Evolutionary conservation across 1,140 invertebrate species (phyloP).

Genomic region (Parapsyche elsis): DNA sequence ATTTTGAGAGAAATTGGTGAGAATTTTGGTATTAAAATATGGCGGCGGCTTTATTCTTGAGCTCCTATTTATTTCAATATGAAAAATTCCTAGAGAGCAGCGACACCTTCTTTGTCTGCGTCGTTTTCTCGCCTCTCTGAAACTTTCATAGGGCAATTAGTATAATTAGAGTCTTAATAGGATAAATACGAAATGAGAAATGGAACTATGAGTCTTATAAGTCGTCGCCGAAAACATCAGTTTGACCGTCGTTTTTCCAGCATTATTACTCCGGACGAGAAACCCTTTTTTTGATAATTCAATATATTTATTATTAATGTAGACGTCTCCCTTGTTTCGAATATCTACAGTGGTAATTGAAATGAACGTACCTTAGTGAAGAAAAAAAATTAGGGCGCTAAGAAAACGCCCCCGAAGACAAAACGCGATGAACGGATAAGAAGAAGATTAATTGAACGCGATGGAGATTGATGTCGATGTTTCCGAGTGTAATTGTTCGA

Average conservation of each 20-base stretch:
- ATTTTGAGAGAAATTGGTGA: no score
- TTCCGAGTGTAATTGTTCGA: no score
- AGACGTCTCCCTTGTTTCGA: background rate
- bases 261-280: no score
- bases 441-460: background rate
- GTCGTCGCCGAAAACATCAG: background rate
- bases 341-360: background rate
- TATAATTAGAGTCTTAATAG: conserved; percentile 33
- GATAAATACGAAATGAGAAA: conserved; percentile 32
- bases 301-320: conserved; percentile 1
- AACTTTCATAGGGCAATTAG: conserved; percentile 38
- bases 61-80: conserved; percentile 1
- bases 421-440: background rate
- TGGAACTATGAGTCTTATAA: background rate
- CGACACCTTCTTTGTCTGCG: background rate
- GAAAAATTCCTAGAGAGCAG: conserved; percentile 1
- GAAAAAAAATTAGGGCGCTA: background rate
- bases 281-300: conserved; percentile 1
- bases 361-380: background rate
- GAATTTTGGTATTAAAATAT: no score
- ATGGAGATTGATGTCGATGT: background rate
- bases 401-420: background rate
- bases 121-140: background rate
- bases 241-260: background rate
- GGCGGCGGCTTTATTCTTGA: background rate